A percentile compares a stretch with the other conserved stretches of the same genome.
These are phyloP conservation scores for Philonicus albiceps DNA, from an alignment of 2,888 invertebrate genomes.

Conservation along the genomic window DNA sequence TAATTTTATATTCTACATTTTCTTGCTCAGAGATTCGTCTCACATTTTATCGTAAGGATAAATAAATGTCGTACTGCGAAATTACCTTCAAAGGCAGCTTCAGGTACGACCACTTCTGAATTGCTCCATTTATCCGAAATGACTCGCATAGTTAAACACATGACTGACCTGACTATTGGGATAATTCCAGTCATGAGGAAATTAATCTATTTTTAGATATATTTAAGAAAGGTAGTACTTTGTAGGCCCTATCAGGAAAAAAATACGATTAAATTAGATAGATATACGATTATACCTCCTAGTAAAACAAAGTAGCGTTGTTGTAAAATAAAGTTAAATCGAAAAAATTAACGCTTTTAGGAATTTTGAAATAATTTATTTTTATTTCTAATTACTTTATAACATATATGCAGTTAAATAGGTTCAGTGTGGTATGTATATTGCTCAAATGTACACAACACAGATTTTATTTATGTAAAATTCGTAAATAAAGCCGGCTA, in stretches of 20 bases:
- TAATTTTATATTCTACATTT: neutral
- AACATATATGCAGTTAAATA: too few relatives aligned
- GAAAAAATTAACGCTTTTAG: too few relatives aligned
- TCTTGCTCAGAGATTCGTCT: neutral
- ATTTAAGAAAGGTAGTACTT: neutral
- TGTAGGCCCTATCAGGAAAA: neutral
- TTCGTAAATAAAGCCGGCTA: too few relatives aligned
- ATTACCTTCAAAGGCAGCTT: neutral
- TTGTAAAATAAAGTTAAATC: too few relatives aligned
- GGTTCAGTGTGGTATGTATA: too few relatives aligned
- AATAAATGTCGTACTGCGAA: neutral
- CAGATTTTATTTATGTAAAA: too few relatives aligned
- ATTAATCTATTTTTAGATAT: neutral
- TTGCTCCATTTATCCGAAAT: neutral
- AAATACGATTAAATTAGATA: too few relatives aligned
- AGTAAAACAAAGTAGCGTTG: too few relatives aligned
- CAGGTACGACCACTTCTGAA: neutral
- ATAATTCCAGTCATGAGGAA: neutral
- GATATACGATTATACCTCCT: too few relatives aligned
- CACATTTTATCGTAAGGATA: neutral
- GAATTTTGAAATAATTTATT: too few relatives aligned
- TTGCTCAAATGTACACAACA: too few relatives aligned
- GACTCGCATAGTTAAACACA: neutral
- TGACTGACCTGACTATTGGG: neutral
- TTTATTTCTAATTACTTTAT: too few relatives aligned